Percentiles rank a stretch among this genome's conserved stretches.
Evolutionary conservation across 2,113 vertebrate species (phyloP).

Genomic region (Pelmatolapia mariae): DNA sequence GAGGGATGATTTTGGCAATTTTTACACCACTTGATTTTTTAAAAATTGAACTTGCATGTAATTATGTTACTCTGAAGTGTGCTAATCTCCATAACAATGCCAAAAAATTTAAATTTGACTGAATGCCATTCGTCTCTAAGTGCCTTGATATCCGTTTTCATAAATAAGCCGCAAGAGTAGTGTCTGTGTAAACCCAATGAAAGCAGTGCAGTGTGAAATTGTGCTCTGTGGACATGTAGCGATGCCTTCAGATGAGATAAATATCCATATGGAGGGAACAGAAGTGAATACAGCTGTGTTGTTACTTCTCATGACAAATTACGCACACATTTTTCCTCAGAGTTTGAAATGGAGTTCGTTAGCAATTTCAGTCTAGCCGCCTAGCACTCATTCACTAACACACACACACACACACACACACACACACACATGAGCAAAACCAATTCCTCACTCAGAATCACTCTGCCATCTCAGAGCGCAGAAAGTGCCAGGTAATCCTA

Average conservation of each 20-base stretch:
- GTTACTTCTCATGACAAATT: conserved; percentile 5
- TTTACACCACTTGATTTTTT: background rate
- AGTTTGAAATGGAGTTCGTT: background rate
- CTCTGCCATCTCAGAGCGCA: background rate
- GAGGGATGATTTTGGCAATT: background rate
- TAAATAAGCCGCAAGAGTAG: background rate
- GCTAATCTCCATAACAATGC: background rate
- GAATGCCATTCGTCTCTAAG: background rate
- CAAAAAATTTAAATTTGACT: background rate
- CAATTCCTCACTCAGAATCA: background rate
- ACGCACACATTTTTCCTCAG: background rate
- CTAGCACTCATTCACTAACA: background rate
- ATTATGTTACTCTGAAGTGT: background rate
- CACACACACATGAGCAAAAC: background rate
- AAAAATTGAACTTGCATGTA: background rate
- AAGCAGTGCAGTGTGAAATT: background rate
- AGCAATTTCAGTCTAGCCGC: background rate
- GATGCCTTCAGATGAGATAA: background rate
- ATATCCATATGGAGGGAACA: conserved; percentile 1
- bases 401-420: background rate
- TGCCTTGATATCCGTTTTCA: background rate
- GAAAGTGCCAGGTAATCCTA: background rate
- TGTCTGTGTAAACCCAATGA: background rate
- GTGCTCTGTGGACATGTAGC: background rate
- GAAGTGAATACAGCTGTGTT: conserved; percentile 11